Conservation (phyloP, 1,140 invertebrate species). For the Oncopodura yosiiana region DNA sequence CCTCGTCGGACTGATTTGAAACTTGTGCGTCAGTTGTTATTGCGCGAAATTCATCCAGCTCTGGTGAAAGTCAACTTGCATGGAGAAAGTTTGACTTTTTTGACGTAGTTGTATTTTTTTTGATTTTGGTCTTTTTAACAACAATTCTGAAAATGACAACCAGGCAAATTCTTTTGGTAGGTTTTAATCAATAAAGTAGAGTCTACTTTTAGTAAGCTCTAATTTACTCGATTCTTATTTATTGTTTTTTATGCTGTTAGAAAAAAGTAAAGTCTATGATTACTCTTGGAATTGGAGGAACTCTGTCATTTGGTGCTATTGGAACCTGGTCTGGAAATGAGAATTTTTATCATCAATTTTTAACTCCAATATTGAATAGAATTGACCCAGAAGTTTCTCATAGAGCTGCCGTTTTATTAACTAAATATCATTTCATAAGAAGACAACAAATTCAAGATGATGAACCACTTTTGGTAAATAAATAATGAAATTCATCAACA, state of each 20-base stretch:
- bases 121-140: too few species aligned
- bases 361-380: slow-evolving; percentile 58
- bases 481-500: neutral
- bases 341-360: slow-evolving; percentile 60
- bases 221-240: neutral
- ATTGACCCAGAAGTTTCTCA: slow-evolving; percentile 71
- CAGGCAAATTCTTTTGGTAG: slow-evolving; percentile 6
- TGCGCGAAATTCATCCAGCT: too few species aligned
- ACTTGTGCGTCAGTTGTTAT: too few species aligned
- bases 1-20: too few species aligned
- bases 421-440: slow-evolving; percentile 65
- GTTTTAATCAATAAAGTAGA: neutral
- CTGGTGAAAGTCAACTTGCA: too few species aligned
- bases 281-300: slow-evolving; percentile 49
- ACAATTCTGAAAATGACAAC: neutral
- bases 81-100: too few species aligned
- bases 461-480: slow-evolving; percentile 51
- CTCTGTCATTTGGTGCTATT: slow-evolving; percentile 50
- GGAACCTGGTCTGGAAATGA: slow-evolving; percentile 61
- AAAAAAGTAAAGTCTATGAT: slow-evolving; percentile 46
- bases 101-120: too few species aligned
- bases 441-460: slow-evolving; percentile 47
- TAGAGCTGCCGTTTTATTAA: slow-evolving; percentile 56
- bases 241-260: slow-evolving; percentile 40
- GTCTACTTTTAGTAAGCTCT: neutral